phyloP scores from a whole-genome alignment of 2,797 vertebrate species.

The Leptoclinus maculatus region DNA sequence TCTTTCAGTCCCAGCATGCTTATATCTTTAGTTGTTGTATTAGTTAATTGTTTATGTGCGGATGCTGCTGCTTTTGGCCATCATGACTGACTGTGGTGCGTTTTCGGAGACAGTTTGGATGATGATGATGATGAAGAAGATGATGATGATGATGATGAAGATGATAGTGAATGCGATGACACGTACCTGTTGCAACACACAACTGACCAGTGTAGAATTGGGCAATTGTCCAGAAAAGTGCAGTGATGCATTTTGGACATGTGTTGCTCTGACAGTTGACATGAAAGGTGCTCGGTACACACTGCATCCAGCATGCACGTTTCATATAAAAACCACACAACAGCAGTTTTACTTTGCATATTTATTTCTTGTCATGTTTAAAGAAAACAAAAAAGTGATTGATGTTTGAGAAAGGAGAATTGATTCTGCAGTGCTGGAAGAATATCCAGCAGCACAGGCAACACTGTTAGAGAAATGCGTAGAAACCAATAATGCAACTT shows the following conservation, averaged over 20 bases:
- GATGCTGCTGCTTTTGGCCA: not conserved
- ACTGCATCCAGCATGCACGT: not conserved
- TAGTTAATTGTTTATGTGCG: not conserved
- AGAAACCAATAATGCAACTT: not conserved
- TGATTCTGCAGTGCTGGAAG: not conserved
- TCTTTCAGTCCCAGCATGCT: not conserved
- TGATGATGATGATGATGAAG: not conserved
- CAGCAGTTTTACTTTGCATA: not conserved
- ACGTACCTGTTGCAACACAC: constrained; percentile 49
- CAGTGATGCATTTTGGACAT: not conserved
- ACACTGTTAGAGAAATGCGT: not conserved
- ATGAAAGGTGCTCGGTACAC: not conserved
- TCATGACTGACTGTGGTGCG: not conserved
- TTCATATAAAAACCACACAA: not conserved
- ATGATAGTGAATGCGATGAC: not conserved
- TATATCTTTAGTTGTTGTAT: not conserved
- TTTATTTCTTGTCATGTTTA: not conserved
- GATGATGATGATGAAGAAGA: not conserved
- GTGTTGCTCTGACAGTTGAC: not conserved
- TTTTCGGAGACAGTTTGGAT: not conserved
- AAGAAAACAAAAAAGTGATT: not conserved
- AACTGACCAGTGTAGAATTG: not conserved
- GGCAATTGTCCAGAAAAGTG: not conserved
- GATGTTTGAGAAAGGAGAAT: not conserved
- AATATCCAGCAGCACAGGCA: constrained; percentile 3